Base-by-base conservation (phyloP, 2,888 invertebrate species). In the Coecobrya sp. region DNA sequence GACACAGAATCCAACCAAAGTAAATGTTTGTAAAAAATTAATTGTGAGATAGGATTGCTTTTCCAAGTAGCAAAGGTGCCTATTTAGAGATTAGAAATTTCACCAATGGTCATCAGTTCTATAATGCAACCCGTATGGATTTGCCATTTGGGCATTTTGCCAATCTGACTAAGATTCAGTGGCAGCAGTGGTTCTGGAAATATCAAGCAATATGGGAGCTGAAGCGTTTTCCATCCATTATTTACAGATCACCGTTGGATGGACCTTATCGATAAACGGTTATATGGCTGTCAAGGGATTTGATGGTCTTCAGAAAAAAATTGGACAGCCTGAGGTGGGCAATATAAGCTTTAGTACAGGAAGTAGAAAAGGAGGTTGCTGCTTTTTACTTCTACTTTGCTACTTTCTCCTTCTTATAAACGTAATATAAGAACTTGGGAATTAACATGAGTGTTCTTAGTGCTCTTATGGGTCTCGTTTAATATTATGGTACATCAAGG, bases 181-280 rank as follows among this genome's bases (percentile, higher is more conserved):
- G 30, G n/a, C 10, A n/a, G 86, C 7, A 52, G 19, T 52, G 86
- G 27, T 52, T 22, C 49, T 19, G n/a, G 76, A 62, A 87, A 87
- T 30, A 76, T 27, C 76, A 42, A 55, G 55, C 27, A 82, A 65
- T 19, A 52, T 52, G 42, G 86, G 27, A 49, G 52, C n/a, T 25
- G n/a, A 49, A 52, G 52, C 70, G 52, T 45, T 52, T 86, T 68
- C 68, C 59, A 76, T 87, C 87, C 87, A 87, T 87, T 87, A 87
- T 87, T 87, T 87, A 87, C 87, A 87, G 87, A 87, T 87, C 87
- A 87, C 87, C 62, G 49, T 59, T 59, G 73, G 76, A 87, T 59
- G 87, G 87, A 86, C 87, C 87, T 87, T 87, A 87, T 87, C 87
- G 87, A 76, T 87, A 87, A 87, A 87, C 76, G 87, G 76, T 87